These are phyloP conservation scores for Watsonalla binaria DNA, from an alignment of 2,888 invertebrate genomes.

Conservation along the genomic window DNA sequence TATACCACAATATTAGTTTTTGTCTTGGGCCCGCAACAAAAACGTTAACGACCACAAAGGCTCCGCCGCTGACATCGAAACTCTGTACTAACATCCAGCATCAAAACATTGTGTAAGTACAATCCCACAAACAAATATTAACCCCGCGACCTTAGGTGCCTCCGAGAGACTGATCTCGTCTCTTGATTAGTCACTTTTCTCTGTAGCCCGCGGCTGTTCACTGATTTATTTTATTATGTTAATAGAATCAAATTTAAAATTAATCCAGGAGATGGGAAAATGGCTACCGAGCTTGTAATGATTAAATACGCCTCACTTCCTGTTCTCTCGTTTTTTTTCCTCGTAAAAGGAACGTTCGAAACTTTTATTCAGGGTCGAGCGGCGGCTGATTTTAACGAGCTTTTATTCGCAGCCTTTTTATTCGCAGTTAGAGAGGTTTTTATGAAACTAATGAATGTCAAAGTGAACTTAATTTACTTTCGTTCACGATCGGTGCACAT, in stretches of 20 bases:
- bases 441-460: slow-evolving; percentile 68
- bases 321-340: slow-evolving; percentile 34
- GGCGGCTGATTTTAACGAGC: slow-evolving; percentile 69
- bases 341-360: slow-evolving; percentile 43
- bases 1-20: slow-evolving; percentile 51
- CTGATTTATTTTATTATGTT: slow-evolving; percentile 59
- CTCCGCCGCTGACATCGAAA: slow-evolving; percentile 27
- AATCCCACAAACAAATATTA: slow-evolving; percentile 45
- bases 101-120: slow-evolving; percentile 24
- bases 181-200: slow-evolving; percentile 35
- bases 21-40: slow-evolving; percentile 44
- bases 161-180: slow-evolving; percentile 35
- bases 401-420: slow-evolving; percentile 56
- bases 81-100: slow-evolving; percentile 27
- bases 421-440: slow-evolving; percentile 43
- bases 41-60: slow-evolving; percentile 42
- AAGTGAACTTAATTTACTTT: slow-evolving; percentile 53
- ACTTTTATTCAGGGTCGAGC: slow-evolving; percentile 59
- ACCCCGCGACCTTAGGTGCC: slow-evolving; percentile 37
- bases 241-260: slow-evolving; percentile 62
- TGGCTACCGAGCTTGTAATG: slow-evolving; percentile 51
- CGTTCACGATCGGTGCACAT: slow-evolving; percentile 25
- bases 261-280: slow-evolving; percentile 55
- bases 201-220: slow-evolving; percentile 27
- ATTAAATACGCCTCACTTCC: slow-evolving; percentile 59